Percentiles rank a stretch among this genome's conserved stretches.
These are phyloP conservation scores for Fragum whitleyi DNA, from an alignment of 2,888 invertebrate species.

Conservation along the genomic window DNA sequence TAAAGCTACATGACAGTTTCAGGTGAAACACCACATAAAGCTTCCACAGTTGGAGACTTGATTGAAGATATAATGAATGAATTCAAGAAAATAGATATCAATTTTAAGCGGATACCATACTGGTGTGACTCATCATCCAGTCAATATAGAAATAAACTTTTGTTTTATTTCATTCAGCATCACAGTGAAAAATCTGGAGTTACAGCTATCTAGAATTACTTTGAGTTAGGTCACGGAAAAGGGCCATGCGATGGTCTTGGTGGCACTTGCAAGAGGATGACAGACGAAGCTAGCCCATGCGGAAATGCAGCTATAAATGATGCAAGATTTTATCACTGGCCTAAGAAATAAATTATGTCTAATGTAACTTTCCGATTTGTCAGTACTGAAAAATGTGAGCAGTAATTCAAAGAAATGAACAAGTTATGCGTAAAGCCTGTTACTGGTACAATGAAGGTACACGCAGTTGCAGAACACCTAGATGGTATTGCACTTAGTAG, in stretches of 20 bases:
- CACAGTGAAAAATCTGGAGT: slow-evolving; percentile 31
- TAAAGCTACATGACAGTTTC: slow-evolving; percentile 49
- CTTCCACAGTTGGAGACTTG: slow-evolving; percentile 52
- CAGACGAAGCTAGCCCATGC: slow-evolving; percentile 42
- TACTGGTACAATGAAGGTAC: slow-evolving; percentile 30
- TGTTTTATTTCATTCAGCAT: slow-evolving; percentile 50
- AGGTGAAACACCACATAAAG: slow-evolving; percentile 60
- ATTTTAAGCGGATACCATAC: slow-evolving; percentile 52
- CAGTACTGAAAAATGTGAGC: slow-evolving; percentile 5
- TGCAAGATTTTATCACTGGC: slow-evolving; percentile 51
- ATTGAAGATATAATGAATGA: too few species aligned
- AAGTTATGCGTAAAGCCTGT: slow-evolving; percentile 21
- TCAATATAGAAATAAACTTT: slow-evolving; percentile 64
- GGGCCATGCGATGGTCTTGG: slow-evolving; percentile 59
- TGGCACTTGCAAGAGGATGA: slow-evolving; percentile 49
- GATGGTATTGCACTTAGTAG: background rate
- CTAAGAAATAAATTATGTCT: slow-evolving; percentile 26
- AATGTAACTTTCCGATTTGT: slow-evolving; percentile 42
- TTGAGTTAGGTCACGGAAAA: slow-evolving; percentile 53
- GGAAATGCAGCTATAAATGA: slow-evolving; percentile 34
- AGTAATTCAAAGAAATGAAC: background rate
- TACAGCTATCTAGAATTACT: slow-evolving; percentile 58
- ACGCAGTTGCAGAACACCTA: slow-evolving; percentile 24
- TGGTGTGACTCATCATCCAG: slow-evolving; percentile 63
- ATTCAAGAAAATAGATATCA: too few species aligned